Evolutionary conservation across 2,113 vertebrate genomes (phyloP).

Genomic region (Platysteira castanea): DNA sequence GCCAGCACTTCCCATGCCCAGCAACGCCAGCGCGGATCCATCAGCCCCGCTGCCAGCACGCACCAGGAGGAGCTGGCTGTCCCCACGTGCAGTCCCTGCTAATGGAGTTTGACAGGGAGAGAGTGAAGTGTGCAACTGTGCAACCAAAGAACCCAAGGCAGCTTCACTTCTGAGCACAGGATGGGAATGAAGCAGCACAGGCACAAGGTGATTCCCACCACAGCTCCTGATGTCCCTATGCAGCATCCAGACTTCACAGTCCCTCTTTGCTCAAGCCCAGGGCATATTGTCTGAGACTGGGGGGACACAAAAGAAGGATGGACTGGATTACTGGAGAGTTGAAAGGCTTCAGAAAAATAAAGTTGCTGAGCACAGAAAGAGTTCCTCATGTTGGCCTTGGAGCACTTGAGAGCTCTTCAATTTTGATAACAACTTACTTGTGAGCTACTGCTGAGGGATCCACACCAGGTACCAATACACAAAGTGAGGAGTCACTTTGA

Average conservation of each 20-base stretch:
- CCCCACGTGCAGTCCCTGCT: neutral
- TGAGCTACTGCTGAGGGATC: neutral
- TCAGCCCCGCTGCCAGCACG: neutral
- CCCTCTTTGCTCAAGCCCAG: neutral
- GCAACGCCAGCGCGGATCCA: rapidly evolving
- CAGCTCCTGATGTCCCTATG: neutral
- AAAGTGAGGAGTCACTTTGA: neutral
- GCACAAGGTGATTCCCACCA: neutral
- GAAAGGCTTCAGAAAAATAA: neutral
- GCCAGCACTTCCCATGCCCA: neutral
- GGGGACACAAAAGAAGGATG: neutral
- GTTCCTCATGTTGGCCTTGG: neutral
- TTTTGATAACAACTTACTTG: neutral
- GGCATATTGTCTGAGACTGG: neutral
- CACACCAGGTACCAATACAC: neutral
- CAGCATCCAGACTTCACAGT: neutral
- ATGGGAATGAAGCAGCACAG: neutral
- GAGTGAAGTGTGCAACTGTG: neutral
- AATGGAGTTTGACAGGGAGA: neutral
- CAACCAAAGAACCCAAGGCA: neutral
- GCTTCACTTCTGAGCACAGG: neutral
- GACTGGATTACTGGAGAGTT: neutral
- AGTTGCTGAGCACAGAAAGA: neutral
- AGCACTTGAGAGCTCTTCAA: neutral
- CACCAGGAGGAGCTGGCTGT: neutral